phyloP scores from a whole-genome alignment of 2,113 vertebrate genomes.

The Oenanthe oenanthe region DNA sequence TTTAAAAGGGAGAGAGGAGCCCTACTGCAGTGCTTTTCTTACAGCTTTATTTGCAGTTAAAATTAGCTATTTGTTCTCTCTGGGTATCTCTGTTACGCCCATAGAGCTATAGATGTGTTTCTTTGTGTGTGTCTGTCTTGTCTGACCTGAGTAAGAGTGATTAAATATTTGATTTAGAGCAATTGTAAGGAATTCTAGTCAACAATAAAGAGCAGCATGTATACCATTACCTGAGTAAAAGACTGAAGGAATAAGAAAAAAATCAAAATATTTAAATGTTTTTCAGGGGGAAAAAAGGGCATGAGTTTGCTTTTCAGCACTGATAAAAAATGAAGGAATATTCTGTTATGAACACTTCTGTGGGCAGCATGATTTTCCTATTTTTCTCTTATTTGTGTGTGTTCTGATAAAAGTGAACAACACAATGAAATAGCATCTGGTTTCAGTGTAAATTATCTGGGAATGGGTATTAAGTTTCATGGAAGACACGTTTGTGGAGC shows the following conservation, averaged over 20 bases:
- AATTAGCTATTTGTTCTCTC: slow-evolving; percentile 34
- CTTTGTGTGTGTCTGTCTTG: slow-evolving; percentile 6
- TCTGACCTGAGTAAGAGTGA: background rate
- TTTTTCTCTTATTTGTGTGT: background rate
- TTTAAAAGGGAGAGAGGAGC: background rate
- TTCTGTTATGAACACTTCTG: background rate
- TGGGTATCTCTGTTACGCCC: background rate
- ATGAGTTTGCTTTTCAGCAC: background rate
- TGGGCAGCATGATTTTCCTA: background rate
- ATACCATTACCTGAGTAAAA: background rate
- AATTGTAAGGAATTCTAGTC: background rate
- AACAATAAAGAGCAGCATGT: background rate
- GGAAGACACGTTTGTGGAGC: background rate
- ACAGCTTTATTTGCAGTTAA: slow-evolving; percentile 21
- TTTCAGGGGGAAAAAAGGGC: fast-evolving
- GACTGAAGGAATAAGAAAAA: background rate
- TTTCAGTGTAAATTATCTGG: background rate
- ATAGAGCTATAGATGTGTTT: background rate
- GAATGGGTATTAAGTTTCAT: background rate
- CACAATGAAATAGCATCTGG: background rate
- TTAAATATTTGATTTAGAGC: slow-evolving; percentile 1
- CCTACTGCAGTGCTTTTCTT: background rate
- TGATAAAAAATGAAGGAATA: background rate
- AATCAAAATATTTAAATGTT: background rate
- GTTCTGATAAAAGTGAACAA: background rate